These are phyloP conservation scores for Hippoglossus stenolepis DNA, from an alignment of 2,113 vertebrate species.

Conservation along the genomic window DNA sequence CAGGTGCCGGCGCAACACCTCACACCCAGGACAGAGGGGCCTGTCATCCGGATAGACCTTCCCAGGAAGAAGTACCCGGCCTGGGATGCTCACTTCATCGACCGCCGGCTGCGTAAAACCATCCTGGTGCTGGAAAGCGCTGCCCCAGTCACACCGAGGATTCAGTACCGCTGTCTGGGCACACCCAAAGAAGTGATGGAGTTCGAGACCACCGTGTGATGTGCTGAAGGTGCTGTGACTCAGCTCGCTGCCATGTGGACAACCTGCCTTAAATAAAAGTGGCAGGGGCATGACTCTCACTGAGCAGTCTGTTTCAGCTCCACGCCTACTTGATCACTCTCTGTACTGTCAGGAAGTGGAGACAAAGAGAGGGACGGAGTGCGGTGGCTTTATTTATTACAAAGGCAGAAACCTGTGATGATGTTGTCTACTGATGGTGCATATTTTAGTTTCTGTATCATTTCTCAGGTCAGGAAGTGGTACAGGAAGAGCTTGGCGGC, in stretches of 20 bases:
- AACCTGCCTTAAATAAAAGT: slow-evolving; percentile 41
- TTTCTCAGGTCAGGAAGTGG: slow-evolving; percentile 74
- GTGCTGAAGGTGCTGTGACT: slow-evolving; percentile 30
- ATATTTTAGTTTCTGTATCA: slow-evolving; percentile 73
- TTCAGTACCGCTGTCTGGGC: slow-evolving; percentile 93
- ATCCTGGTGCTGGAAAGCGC: slow-evolving; percentile 94
- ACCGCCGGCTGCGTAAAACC: slow-evolving; percentile 94
- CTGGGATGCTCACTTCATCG: slow-evolving; percentile 98
- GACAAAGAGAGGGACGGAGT: slow-evolving; percentile 20
- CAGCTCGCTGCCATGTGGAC: slow-evolving; percentile 28
- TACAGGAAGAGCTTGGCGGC: slow-evolving; percentile 41
- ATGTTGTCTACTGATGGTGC: slow-evolving; percentile 53
- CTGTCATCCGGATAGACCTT: slow-evolving; percentile 97
- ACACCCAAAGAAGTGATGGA: slow-evolving; percentile 93
- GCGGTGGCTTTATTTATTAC: slow-evolving; percentile 53
- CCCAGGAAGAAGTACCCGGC: slow-evolving; percentile 97
- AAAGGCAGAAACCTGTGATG: slow-evolving; percentile 44
- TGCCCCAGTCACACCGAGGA: slow-evolving; percentile 88
- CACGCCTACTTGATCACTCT: slow-evolving; percentile 23
- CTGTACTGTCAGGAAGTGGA: slow-evolving; percentile 22
- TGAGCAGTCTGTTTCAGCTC: slow-evolving; percentile 50
- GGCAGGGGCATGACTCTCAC: slow-evolving; percentile 55
- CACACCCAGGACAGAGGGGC: slow-evolving; percentile 89
- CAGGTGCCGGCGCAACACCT: slow-evolving; percentile 80
- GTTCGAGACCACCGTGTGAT: slow-evolving; percentile 96